These are phyloP conservation scores for Spermophilus dauricus DNA, from an alignment of 2,113 vertebrate genomes.

Conservation along the genomic window DNA sequence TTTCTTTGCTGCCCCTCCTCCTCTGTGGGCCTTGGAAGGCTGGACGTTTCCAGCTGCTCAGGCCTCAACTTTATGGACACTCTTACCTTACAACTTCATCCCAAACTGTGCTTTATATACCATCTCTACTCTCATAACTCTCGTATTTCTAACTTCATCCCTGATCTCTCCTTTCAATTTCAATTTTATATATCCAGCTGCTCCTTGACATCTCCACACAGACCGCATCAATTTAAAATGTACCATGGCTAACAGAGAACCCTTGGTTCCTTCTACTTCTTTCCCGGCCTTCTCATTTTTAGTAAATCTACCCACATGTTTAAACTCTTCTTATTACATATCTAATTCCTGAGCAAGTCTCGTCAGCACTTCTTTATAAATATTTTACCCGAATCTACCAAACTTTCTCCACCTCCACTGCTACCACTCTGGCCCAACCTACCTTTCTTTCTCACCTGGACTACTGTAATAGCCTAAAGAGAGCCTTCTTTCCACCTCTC, in stretches of 20 bases:
- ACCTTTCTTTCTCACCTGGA: not conserved
- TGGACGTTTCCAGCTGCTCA: not conserved
- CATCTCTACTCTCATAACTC: constrained; percentile 8
- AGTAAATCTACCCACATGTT: not conserved
- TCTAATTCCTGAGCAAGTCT: not conserved
- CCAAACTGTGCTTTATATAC: not conserved
- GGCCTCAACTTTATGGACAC: not conserved
- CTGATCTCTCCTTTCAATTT: constrained; percentile 29
- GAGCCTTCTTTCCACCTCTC: too few relatives aligned
- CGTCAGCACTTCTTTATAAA: not conserved
- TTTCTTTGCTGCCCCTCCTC: not conserved
- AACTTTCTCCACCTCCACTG: not conserved
- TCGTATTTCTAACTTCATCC: not conserved
- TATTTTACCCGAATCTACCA: not conserved
- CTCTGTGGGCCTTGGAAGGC: not conserved
- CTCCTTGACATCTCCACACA: not conserved
- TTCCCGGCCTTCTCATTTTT: not conserved
- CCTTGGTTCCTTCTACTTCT: not conserved
- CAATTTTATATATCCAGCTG: not conserved
- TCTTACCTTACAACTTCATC: not conserved
- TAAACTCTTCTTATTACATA: not conserved
- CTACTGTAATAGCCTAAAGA: not conserved
- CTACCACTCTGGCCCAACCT: too few relatives aligned
- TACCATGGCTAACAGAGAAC: not conserved
- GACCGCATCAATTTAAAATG: not conserved